Conservation (phyloP, 2,797 vertebrate species). For the Cacajao melanocephalus region DNA sequence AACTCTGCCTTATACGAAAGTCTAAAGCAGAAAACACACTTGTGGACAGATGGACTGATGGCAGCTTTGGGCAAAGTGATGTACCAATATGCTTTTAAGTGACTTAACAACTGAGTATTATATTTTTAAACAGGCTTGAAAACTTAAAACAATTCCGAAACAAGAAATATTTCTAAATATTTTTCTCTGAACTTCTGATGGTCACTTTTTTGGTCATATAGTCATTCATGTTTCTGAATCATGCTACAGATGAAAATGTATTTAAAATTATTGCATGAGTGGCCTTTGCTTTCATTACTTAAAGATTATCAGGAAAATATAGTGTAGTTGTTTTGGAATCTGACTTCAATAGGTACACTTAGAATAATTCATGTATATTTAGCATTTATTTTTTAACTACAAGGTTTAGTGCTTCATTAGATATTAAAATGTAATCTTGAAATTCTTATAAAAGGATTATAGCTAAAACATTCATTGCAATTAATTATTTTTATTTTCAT, state of each 20-base stretch:
- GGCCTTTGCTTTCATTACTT: neutral
- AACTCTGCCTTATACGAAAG: constrained; percentile 35
- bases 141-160: neutral
- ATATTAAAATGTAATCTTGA: constrained; percentile 39
- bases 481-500: constrained; percentile 41
- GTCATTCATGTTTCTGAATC: constrained; percentile 7
- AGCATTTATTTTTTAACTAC: neutral
- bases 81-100: neutral
- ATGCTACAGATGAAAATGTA: neutral
- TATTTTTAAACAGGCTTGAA: neutral
- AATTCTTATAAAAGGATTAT: constrained; percentile 41
- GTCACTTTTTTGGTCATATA: neutral
- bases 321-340: neutral
- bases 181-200: neutral
- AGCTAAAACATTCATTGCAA: constrained; percentile 28
- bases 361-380: neutral
- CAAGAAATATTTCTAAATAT: constrained; percentile 6
- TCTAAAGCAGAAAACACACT: constrained; percentile 39
- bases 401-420: neutral
- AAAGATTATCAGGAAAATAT: constrained; percentile 16
- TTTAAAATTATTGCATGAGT: constrained; percentile 10
- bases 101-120: neutral
- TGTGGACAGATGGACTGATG: constrained; percentile 42
- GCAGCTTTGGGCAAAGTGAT: neutral
- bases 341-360: neutral